A percentile compares a stretch with the other conserved stretches of the same genome.
phyloP scores from a whole-genome alignment of 2,113 vertebrate genomes.

The Mormoops blainvillei region DNA sequence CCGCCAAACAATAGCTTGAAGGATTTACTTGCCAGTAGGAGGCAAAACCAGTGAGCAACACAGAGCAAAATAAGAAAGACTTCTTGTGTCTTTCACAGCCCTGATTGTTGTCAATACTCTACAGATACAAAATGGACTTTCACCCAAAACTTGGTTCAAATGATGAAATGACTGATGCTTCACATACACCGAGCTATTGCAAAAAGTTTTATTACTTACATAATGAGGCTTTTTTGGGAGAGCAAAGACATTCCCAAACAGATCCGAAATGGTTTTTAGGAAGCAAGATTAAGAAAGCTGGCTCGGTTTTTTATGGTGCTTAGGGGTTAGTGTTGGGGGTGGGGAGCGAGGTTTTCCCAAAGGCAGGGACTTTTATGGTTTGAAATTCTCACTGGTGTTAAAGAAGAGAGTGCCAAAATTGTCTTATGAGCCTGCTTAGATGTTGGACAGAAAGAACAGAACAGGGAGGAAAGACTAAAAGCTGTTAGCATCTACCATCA shows the following conservation, averaged over 20 bases:
- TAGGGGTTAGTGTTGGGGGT: not conserved
- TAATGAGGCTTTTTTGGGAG: not conserved
- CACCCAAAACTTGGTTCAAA: not conserved
- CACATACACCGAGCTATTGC: not conserved
- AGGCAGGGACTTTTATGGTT: not conserved
- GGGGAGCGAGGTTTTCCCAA: not conserved
- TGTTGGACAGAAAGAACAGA: not conserved
- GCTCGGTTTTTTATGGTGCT: not conserved
- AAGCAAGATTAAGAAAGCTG: not conserved
- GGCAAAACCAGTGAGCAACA: not conserved
- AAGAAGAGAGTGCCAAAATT: not conserved
- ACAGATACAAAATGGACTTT: not conserved
- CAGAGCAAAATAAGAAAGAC: not conserved
- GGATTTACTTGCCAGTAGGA: not conserved
- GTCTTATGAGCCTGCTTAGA: not conserved
- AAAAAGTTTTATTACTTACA: not conserved
- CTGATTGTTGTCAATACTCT: not conserved
- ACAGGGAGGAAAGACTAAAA: not conserved
- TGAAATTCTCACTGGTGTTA: not conserved
- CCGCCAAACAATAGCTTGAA: not conserved
- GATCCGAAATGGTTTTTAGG: not conserved
- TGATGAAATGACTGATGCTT: not conserved
- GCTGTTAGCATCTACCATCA: not conserved
- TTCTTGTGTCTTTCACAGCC: not conserved
- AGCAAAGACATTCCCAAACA: not conserved